phyloP scores from a whole-genome alignment of 2,888 invertebrate genomes.

The Microplitis manilae region DNA sequence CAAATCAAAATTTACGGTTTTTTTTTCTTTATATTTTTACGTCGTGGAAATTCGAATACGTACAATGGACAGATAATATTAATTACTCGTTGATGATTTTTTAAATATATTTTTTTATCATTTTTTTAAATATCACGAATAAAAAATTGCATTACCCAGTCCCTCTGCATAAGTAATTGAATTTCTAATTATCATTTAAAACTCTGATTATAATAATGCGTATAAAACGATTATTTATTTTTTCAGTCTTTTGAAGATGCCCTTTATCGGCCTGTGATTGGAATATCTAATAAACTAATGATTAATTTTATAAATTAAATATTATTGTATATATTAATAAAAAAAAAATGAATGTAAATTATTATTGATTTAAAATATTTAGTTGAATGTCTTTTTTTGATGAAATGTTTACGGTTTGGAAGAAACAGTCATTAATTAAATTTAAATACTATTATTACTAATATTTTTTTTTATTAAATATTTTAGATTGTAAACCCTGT shows the following conservation, averaged over 20 bases:
- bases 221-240: neutral
- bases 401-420: neutral
- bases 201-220: conserved; percentile 8
- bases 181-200: conserved; percentile 7
- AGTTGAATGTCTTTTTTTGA: neutral
- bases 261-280: neutral
- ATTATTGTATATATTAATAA: too few relatives aligned
- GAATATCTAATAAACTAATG: neutral
- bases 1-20: neutral
- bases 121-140: conserved; percentile 28
- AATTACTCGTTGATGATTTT: conserved; percentile 19
- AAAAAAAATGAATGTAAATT: too few relatives aligned
- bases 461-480: neutral
- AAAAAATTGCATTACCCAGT: conserved; percentile 23
- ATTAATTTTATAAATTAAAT: neutral
- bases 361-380: too few relatives aligned
- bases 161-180: conserved; percentile 11
- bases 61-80: conserved; percentile 26
- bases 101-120: neutral
- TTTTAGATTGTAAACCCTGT: too few relatives aligned
- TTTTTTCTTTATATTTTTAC: conserved; percentile 1
- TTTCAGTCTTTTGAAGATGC: neutral
- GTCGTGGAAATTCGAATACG: conserved; percentile 7
- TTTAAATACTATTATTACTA: neutral
- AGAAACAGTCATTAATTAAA: neutral